A percentile compares a stretch with the other conserved stretches of the same genome.
phyloP scores from a whole-genome alignment of 2,888 invertebrate genomes.

The Cephus spinipes region DNA sequence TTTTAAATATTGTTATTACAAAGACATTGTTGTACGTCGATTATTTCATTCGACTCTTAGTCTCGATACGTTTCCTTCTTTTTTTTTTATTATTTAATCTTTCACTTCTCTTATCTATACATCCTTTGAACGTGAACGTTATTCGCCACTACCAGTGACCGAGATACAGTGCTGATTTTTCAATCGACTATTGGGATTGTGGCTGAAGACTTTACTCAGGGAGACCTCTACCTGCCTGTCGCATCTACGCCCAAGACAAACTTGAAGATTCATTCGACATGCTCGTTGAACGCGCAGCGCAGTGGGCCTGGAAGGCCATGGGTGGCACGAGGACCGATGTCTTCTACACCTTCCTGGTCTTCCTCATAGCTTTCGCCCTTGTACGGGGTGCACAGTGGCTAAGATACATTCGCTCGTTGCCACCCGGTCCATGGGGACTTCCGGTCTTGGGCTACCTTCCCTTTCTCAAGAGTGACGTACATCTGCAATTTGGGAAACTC shows the following conservation, averaged over 20 bases:
- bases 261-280: constrained; percentile 30
- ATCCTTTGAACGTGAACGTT: neutral
- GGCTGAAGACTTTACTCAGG: neutral
- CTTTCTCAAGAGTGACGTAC: constrained; percentile 80
- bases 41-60: neutral
- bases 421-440: constrained; percentile 90
- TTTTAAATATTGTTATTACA: neutral
- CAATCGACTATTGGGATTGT: neutral
- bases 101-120: neutral
- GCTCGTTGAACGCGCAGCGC: constrained; percentile 52
- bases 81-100: neutral
- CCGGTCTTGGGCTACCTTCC: constrained; percentile 88
- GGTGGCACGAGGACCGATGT: constrained; percentile 43
- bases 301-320: constrained; percentile 48
- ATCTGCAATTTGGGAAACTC: constrained; percentile 82
- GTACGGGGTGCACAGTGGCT: constrained; percentile 63
- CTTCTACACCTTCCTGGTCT: constrained; percentile 65
- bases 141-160: neutral
- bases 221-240: neutral
- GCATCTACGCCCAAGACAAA: neutral
- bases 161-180: neutral
- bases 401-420: constrained; percentile 69
- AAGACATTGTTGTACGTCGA: neutral
- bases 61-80: neutral
- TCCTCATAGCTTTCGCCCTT: constrained; percentile 66